Evolutionary conservation across 2,113 vertebrate genomes (phyloP), one percentile per base, ranked within the genome.

Genomic region (Sylvilagus bachmani): DNA sequence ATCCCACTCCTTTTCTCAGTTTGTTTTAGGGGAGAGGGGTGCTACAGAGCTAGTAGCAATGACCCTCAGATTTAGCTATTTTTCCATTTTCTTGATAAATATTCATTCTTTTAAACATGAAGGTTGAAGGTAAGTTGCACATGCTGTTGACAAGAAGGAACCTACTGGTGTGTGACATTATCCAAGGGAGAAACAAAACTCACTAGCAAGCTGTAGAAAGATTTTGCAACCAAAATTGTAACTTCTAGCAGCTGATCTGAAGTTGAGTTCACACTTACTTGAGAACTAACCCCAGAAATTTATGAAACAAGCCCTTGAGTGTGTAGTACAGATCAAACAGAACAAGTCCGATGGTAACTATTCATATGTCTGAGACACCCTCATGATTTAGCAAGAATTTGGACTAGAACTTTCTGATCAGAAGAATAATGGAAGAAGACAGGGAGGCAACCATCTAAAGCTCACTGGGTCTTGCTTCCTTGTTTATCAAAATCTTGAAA

Each of bases 401-500:
- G 36, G 55, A 9, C 66, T 75, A 70, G 36, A 85, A 36, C 6
- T n/a, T 36, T 73, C 77, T 79, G 9, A 53, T 1, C 88, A 36
- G 2, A 12, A 84, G 53, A 44, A 80, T 16, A 12, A 94, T 8
- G 84, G n/a, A 90, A 4, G 44, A 11, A 74, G 38, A 67, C 3
- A 27, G 2, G n/a, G 55, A 7, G 22, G 66, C 7, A 82, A 71
- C 38, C 61, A n/a, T 38, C 1, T 71, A 19, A 62, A 71, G 62
- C 5, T 53, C 36, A 67, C 27, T 7, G n/a, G 24, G 12, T 83
- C 33, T 24, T 66, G 6, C 8, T 3, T 49, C 16, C 38, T 31
- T 58, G 51, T 62, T 69, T 79, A 84, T 77, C 21, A 90, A 91
- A 93, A 91, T 67, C 33, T 91, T 81, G 12, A 90, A 69, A 44